These are phyloP conservation scores for Brachymystax lenok DNA, from an alignment of 2,797 vertebrate species.

Conservation along the genomic window DNA sequence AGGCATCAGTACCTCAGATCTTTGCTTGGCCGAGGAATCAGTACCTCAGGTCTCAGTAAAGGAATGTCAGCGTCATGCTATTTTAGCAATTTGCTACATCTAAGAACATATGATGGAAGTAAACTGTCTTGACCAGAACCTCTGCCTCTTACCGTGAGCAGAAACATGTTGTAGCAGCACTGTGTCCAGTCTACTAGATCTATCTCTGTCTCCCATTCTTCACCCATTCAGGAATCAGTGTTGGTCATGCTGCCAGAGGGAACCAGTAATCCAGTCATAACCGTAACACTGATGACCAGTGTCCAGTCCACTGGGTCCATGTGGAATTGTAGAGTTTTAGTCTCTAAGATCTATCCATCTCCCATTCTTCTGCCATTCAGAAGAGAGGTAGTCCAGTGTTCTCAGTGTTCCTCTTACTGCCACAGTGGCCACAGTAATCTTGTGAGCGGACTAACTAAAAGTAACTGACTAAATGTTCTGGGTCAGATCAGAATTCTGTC, in stretches of 20 bases:
- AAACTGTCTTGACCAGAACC: not conserved
- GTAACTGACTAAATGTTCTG: conserved; percentile 18
- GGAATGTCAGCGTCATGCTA: too few species aligned
- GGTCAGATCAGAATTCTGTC: conserved; percentile 7
- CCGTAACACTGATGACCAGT: not conserved
- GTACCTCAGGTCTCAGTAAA: too few species aligned
- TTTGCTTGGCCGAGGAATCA: too few species aligned
- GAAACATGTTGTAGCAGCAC: conserved; percentile 22
- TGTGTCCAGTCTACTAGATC: conserved; percentile 5
- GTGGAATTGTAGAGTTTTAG: too few species aligned
- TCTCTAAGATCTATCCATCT: too few species aligned
- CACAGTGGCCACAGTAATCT: not conserved
- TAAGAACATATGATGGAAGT: not conserved
- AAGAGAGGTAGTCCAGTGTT: too few species aligned
- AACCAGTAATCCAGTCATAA: conserved; percentile 36
- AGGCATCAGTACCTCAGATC: too few species aligned
- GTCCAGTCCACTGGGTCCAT: not conserved
- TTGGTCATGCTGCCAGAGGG: conserved; percentile 4
- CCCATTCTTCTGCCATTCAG: too few species aligned
- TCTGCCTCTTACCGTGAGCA: conserved; percentile 34
- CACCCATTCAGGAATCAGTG: not conserved
- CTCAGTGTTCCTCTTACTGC: not conserved
- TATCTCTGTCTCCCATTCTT: conserved; percentile 28
- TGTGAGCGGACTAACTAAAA: not conserved
- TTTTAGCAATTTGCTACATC: not conserved